Conservation (phyloP, 2,113 vertebrate species). For the Ammodytes dubius region DNA sequence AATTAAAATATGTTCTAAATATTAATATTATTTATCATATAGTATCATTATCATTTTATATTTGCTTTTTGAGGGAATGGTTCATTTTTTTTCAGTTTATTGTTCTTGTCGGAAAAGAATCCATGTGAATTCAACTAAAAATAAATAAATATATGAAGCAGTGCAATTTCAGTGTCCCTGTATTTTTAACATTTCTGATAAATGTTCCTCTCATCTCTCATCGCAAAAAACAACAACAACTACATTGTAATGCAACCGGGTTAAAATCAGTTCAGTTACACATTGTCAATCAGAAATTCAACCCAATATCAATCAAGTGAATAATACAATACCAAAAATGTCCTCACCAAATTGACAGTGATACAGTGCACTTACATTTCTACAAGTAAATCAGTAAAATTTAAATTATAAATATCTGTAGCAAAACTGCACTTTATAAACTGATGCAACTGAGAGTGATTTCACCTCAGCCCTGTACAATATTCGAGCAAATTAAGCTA, state of each 20-base stretch:
- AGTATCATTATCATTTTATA: background rate
- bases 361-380: constrained; percentile 35
- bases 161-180: constrained; percentile 46
- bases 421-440: constrained; percentile 75
- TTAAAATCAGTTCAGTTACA: constrained; percentile 40
- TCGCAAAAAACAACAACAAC: constrained; percentile 9
- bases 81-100: constrained; percentile 25
- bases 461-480: constrained; percentile 44
- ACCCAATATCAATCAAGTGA: constrained; percentile 12
- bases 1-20: constrained; percentile 13
- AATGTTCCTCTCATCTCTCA: constrained; percentile 25
- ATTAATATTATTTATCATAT: constrained; percentile 4
- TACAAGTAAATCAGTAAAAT: constrained; percentile 33
- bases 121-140: background rate
- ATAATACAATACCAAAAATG: constrained; percentile 23
- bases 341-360: constrained; percentile 48
- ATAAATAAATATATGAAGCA: constrained; percentile 42
- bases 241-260: constrained; percentile 23
- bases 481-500: constrained; percentile 50
- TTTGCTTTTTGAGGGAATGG: background rate
- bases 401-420: constrained; percentile 52
- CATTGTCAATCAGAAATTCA: constrained; percentile 43
- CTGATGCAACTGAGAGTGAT: constrained; percentile 50
- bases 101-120: constrained; percentile 49
- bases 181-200: constrained; percentile 34